Percentiles rank a stretch among this genome's conserved stretches.
Conservation (phyloP, 1,140 invertebrate species). For the Zeugodacus cucurbitae region DNA sequence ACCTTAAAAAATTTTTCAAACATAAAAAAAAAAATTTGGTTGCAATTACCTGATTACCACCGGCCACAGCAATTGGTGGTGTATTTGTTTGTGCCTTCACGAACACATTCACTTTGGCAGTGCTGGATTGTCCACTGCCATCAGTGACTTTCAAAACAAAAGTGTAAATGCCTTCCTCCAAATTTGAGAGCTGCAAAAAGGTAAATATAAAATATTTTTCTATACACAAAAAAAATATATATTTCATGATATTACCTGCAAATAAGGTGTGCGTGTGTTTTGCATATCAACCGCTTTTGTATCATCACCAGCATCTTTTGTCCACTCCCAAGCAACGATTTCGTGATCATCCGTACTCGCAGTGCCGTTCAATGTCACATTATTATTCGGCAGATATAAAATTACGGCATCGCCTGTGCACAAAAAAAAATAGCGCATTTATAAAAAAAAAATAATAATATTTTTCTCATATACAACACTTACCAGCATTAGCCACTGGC, state of each 20-base stretch:
- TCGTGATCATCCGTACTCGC: constrained; percentile 92
- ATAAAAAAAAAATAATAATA: neutral
- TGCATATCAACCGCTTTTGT: constrained; percentile 92
- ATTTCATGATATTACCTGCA: constrained; percentile 46
- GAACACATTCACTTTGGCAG: constrained; percentile 90
- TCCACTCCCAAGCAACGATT: constrained; percentile 95
- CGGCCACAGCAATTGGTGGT: constrained; percentile 79
- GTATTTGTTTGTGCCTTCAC: constrained; percentile 91
- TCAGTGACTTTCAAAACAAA: constrained; percentile 94
- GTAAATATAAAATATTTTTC: neutral
- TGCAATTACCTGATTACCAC: constrained; percentile 66
- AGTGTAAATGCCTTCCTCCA: constrained; percentile 94
- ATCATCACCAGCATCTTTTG: constrained; percentile 85
- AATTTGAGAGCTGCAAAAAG: constrained; percentile 77
- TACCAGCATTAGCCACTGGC: constrained; percentile 87
- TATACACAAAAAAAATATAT: neutral
- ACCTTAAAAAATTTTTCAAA: neutral
- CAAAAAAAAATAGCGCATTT: neutral
- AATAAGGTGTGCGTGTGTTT: constrained; percentile 88
- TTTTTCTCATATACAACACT: constrained; percentile 57
- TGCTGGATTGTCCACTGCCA: constrained; percentile 85
- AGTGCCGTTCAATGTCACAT: constrained; percentile 89
- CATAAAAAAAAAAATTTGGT: no score
- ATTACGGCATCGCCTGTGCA: constrained; percentile 82
- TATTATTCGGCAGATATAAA: constrained; percentile 90